Conservation (phyloP, 2,888 invertebrate species). For the Volucella zonaria region DNA sequence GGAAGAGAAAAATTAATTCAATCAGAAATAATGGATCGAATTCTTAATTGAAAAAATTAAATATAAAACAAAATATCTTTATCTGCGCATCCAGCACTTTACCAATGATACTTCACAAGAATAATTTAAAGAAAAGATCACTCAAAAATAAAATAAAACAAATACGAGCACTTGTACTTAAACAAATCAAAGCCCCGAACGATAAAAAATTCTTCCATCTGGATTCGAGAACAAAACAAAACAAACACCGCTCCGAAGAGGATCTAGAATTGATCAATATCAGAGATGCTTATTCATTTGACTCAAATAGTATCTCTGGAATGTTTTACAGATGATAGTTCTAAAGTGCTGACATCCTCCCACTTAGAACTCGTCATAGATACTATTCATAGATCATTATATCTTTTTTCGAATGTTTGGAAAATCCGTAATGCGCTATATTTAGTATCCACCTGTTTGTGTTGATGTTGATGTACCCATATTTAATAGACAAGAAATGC, state of each 20-base stretch:
- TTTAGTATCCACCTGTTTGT: slow-evolving; percentile 69
- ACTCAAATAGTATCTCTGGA: slow-evolving; percentile 22
- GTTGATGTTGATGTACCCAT: slow-evolving; percentile 21
- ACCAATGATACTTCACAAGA: not conserved
- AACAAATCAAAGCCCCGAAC: not conserved
- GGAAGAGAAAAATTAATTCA: no score
- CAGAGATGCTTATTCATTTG: slow-evolving; percentile 20
- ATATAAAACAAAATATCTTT: no score
- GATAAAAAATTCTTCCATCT: not conserved
- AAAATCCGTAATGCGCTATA: slow-evolving; percentile 49
- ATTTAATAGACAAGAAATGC: no score
- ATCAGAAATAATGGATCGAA: no score
- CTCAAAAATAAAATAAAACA: slow-evolving; percentile 5
- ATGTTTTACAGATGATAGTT: slow-evolving; percentile 11
- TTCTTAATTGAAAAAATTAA: no score
- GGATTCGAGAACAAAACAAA: slow-evolving; percentile 1
- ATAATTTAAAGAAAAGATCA: not conserved
- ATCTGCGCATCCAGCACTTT: not conserved
- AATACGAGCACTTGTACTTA: not conserved
- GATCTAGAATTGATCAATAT: slow-evolving; percentile 46
- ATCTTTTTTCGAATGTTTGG: slow-evolving; percentile 27
- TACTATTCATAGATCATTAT: slow-evolving; percentile 37
- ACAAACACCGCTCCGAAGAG: not conserved
- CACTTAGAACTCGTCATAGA: slow-evolving; percentile 38
- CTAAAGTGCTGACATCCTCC: not conserved